These are phyloP conservation scores for Loris lydekkerianus DNA, from an alignment of 2,797 vertebrate species.

Conservation along the genomic window DNA sequence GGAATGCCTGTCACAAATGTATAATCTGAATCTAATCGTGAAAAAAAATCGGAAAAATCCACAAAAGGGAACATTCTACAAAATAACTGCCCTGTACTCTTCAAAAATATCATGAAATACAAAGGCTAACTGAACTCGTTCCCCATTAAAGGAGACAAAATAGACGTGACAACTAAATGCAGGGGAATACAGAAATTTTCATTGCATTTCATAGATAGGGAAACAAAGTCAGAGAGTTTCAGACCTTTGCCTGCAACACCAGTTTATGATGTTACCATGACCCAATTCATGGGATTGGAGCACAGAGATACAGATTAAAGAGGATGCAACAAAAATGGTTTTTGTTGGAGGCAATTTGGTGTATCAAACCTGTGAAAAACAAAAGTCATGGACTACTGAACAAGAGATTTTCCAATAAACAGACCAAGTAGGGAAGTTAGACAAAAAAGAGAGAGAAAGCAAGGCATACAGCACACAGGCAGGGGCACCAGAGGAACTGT, in stretches of 20 bases:
- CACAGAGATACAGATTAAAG: neutral
- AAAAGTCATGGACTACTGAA: neutral
- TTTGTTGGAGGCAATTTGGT: neutral
- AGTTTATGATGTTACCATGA: neutral
- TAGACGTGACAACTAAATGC: neutral
- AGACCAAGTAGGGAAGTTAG: neutral
- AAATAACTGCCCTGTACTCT: neutral
- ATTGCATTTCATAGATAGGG: neutral
- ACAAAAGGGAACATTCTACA: neutral
- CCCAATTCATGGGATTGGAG: neutral
- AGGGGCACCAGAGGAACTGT: neutral
- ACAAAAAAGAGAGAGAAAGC: neutral
- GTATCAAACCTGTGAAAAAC: neutral
- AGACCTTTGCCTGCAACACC: neutral
- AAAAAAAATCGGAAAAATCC: neutral
- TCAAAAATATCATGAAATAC: neutral
- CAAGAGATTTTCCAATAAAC: neutral
- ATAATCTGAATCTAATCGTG: neutral
- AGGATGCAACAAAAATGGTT: neutral
- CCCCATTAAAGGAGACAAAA: neutral
- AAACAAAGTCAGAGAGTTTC: neutral
- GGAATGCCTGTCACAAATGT: neutral
- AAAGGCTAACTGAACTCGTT: neutral
- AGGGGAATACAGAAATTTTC: neutral
- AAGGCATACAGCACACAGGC: no score